Conservation (phyloP, 2,888 invertebrate genomes). For the Lutraria lutraria region DNA sequence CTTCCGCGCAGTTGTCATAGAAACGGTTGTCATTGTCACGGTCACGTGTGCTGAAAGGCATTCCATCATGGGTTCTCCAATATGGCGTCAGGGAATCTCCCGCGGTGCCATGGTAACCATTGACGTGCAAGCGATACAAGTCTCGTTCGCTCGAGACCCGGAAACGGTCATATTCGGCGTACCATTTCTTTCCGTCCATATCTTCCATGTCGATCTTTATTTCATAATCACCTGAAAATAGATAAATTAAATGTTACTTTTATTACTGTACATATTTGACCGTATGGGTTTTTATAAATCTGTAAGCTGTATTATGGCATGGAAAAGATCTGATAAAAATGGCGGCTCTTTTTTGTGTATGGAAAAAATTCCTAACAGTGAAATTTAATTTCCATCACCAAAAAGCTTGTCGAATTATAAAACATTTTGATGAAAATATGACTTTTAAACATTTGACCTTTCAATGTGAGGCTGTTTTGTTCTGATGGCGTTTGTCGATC, state of each 20-base stretch:
- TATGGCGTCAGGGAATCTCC: conserved; percentile 92
- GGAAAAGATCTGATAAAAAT: neutral
- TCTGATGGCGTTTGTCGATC: too few relatives aligned
- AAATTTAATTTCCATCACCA: too few relatives aligned
- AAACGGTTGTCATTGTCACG: conserved; percentile 92
- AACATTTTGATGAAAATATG: too few relatives aligned
- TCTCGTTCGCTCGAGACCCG: conserved; percentile 90
- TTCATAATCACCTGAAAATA: conserved; percentile 90
- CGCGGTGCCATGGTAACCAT: conserved; percentile 93
- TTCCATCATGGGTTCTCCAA: conserved; percentile 94
- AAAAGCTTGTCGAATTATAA: too few relatives aligned
- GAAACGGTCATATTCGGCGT: conserved; percentile 93
- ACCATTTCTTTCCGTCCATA: conserved; percentile 93
- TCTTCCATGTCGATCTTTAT: conserved; percentile 94
- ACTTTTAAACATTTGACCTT: too few relatives aligned
- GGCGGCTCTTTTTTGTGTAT: too few relatives aligned
- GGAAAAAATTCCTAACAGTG: too few relatives aligned
- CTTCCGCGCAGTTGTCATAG: conserved; percentile 85
- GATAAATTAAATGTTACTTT: neutral
- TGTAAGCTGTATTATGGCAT: too few relatives aligned
- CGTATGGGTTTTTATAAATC: too few relatives aligned
- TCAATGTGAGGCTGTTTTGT: too few relatives aligned
- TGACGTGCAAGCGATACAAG: conserved; percentile 92
- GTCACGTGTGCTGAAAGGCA: conserved; percentile 96
- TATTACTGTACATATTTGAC: too few relatives aligned